A percentile compares a stretch with the other conserved stretches of the same genome.
Conservation (phyloP, 2,113 vertebrate species). For the Phoenicopterus ruber region DNA sequence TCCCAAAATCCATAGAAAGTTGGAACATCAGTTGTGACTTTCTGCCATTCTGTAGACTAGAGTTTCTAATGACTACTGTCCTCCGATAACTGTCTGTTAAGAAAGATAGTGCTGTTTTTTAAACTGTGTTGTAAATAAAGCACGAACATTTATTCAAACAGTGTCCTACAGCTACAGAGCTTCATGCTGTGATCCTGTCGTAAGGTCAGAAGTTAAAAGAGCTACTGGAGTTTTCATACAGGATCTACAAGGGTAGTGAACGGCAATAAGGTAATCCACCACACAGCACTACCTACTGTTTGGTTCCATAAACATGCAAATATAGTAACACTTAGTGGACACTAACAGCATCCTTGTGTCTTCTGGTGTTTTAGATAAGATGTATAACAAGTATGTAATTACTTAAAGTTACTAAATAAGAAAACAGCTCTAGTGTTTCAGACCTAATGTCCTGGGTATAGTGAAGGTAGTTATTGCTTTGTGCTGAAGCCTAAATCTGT, state of each 20-base stretch:
- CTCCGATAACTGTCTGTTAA: not conserved
- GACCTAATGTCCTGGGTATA: not conserved
- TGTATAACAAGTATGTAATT: not conserved
- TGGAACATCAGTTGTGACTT: not conserved
- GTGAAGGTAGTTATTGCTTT: not conserved
- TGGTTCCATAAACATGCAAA: not conserved
- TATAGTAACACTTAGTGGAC: not conserved
- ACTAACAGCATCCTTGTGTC: not conserved
- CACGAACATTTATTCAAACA: not conserved
- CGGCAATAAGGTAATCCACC: not conserved
- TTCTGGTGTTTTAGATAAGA: not conserved
- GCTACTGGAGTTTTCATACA: not conserved
- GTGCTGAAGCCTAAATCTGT: not conserved
- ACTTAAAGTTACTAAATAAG: not conserved
- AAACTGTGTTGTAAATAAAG: not conserved
- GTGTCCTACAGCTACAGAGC: not conserved
- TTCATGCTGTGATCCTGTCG: not conserved
- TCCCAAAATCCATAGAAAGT: not conserved
- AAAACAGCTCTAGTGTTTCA: not conserved
- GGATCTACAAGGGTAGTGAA: not conserved
- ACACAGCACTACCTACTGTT: not conserved
- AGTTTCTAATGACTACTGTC: not conserved
- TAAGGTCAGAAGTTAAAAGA: not conserved
- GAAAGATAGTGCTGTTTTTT: not conserved
- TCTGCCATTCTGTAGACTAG: not conserved